Conservation (phyloP, 2,113 vertebrate species). For the Cyphomyrus discorhynchus region DNA sequence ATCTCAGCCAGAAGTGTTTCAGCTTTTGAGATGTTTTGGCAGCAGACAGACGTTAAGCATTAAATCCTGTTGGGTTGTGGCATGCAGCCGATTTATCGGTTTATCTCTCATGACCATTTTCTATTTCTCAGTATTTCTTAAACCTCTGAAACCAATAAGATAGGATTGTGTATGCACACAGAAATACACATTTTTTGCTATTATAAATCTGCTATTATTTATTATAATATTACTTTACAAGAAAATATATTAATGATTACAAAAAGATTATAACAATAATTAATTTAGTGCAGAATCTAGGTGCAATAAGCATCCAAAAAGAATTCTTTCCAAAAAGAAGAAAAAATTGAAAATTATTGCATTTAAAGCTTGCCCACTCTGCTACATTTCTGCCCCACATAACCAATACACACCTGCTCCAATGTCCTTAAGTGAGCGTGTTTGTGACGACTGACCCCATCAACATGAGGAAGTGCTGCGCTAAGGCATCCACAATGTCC, state of each 20-base stretch:
- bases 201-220: neutral
- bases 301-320: neutral
- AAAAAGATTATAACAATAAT: neutral
- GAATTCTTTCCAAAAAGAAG: neutral
- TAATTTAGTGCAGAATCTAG: neutral
- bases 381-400: neutral
- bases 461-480: neutral
- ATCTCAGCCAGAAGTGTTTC: conserved; percentile 23
- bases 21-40: conserved; percentile 26
- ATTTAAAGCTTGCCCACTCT: neutral
- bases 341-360: neutral
- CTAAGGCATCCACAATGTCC: neutral
- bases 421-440: neutral
- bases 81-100: neutral
- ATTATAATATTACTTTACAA: neutral
- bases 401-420: neutral
- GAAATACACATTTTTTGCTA: neutral
- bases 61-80: conserved; percentile 12
- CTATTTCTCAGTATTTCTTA: neutral
- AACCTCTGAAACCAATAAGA: neutral
- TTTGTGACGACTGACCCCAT: neutral
- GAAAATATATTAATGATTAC: neutral
- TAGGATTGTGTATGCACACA: neutral
- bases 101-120: neutral
- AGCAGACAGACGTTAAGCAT: conserved; percentile 22